Conservation (phyloP, 2,113 vertebrate genomes). For the Actenoides hombroni region DNA sequence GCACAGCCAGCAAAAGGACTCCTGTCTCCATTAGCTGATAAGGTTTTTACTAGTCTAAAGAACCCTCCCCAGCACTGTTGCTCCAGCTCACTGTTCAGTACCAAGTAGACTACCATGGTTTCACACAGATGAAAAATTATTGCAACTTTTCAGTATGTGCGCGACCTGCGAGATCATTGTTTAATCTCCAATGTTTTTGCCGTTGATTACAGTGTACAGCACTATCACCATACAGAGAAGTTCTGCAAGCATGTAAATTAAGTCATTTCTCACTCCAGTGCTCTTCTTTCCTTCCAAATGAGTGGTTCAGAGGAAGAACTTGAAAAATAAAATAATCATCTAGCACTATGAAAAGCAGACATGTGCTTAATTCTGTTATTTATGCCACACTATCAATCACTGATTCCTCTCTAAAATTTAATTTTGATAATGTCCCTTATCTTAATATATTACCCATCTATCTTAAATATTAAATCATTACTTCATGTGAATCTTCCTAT, state of each 20-base stretch:
- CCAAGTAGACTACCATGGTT: background rate
- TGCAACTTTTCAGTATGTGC: background rate
- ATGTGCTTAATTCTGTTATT: slow-evolving; percentile 1
- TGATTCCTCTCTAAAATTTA: background rate
- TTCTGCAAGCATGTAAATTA: slow-evolving; percentile 7
- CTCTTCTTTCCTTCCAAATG: background rate
- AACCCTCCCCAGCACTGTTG: background rate
- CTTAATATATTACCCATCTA: slow-evolving; percentile 3
- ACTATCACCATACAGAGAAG: background rate
- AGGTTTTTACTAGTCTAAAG: background rate
- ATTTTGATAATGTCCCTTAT: background rate
- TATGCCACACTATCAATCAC: background rate
- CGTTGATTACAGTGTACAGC: background rate
- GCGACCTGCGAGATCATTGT: background rate
- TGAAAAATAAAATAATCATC: slow-evolving; percentile 15
- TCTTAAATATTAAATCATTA: background rate
- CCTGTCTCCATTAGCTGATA: background rate
- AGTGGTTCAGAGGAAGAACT: background rate
- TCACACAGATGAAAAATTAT: background rate
- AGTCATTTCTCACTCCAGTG: background rate
- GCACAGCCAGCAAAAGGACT: background rate
- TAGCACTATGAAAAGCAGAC: background rate
- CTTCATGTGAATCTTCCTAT: background rate
- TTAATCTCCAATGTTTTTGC: background rate
- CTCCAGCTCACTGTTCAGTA: background rate